Evolutionary conservation across 2,888 invertebrate species (phyloP), one percentile per base, ranked within the genome.

Genomic region (Acronicta alni): DNA sequence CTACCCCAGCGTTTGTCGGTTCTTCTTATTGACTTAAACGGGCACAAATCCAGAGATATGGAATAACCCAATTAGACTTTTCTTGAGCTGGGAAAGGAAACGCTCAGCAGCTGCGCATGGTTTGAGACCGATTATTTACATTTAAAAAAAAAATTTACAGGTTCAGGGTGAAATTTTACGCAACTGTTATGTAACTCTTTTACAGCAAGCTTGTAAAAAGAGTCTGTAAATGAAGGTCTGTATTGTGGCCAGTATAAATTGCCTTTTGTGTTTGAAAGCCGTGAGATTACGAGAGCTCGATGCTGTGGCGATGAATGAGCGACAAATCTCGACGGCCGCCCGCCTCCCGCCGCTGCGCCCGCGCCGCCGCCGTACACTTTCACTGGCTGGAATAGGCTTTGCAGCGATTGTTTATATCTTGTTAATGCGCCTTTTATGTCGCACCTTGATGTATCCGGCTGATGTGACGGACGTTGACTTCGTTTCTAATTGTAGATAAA

Each of bases 361-460:
- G 53, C 42, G 44, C 66, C 47, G 37, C 61, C 52, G 44, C 43
- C 60, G 49, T 59, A 71, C 75, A 80, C 80, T 80, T 80, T 80
- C 80, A 80, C 80, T 80, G 68, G 67, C 61, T 70, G 67, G 76
- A 69, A 74, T 77, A 78, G 72, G 72, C 72, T 70, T 37, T 64
- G 53, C 51, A 63, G 67, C 79, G 58, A 81, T 84, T 84, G 83
- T 83, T 81, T 82, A 76, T 75, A 74, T 70, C 75, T 79, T 75
- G 70, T 75, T 83, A 85, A 87, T 84, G 83, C 77, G 77, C 78
- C 83, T 88, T 86, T 85, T 86, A 82, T 83, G 69, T 68, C 70
- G 77, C 79, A 66, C 83, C 83, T 84, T 85, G 86, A 88, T 88
- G 83, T 88, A 88, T 91, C 89, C 89, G 89, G 85, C 84, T 87